Evolutionary conservation across 2,113 vertebrate genomes (phyloP).

Genomic region (Peucedramus taeniatus): DNA sequence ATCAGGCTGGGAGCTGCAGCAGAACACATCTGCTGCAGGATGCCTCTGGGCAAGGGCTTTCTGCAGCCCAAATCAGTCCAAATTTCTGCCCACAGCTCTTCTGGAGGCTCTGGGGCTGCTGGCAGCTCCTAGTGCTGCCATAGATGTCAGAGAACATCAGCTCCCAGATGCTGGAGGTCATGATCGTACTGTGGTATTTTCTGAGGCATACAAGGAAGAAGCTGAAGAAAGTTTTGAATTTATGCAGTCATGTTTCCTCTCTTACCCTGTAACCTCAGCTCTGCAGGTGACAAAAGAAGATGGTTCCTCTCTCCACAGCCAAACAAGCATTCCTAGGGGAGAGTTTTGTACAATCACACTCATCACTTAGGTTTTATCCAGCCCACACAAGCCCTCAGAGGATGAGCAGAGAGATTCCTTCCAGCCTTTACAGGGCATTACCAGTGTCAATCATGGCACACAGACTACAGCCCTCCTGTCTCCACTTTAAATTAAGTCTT

Average conservation of each 20-base stretch:
- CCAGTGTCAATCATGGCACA: not conserved
- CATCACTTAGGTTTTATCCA: not conserved
- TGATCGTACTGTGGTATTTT: not conserved
- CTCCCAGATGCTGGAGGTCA: not conserved
- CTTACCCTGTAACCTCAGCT: not conserved
- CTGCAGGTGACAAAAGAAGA: not conserved
- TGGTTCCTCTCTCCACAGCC: not conserved
- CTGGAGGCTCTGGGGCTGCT: not conserved
- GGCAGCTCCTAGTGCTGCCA: not conserved
- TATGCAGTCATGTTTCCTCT: not conserved
- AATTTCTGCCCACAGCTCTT: not conserved
- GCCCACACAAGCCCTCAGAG: not conserved
- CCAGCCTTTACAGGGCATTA: not conserved
- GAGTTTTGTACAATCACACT: not conserved
- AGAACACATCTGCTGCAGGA: not conserved
- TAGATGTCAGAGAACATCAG: not conserved
- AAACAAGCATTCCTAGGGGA: not conserved
- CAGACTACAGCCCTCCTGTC: not conserved
- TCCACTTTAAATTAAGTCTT: constrained; percentile 6
- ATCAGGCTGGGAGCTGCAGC: not conserved
- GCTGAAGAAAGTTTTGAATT: not conserved
- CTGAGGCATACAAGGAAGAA: not conserved
- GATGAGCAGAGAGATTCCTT: not conserved
- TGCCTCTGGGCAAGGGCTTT: not conserved
- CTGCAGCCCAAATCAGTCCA: not conserved